A percentile compares a stretch with the other conserved stretches of the same genome.
These are phyloP conservation scores for Euproctis similis DNA, from an alignment of 2,888 invertebrate genomes.

Conservation along the genomic window DNA sequence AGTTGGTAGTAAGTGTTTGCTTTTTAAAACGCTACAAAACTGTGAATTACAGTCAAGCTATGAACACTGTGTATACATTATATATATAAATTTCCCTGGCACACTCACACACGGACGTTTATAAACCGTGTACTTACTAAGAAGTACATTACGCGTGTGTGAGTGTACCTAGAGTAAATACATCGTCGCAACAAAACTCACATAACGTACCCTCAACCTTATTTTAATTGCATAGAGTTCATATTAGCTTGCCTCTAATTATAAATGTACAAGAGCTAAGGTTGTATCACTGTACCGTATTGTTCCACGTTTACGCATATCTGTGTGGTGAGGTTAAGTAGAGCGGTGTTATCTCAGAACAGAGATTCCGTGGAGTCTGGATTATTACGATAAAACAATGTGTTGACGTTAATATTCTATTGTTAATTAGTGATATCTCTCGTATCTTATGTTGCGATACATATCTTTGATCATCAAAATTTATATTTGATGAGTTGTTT, in stretches of 20 bases:
- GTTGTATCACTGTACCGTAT: conserved; percentile 71
- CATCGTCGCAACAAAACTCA: conserved; percentile 27
- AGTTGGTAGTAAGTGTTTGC: conserved; percentile 53
- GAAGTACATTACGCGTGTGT: conserved; percentile 41
- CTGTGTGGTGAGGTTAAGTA: conserved; percentile 75
- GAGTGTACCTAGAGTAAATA: conserved; percentile 50
- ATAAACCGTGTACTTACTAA: conserved; percentile 36
- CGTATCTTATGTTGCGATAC: no score
- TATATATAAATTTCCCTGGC: conserved; percentile 68
- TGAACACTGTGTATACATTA: conserved; percentile 60
- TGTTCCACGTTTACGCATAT: conserved; percentile 73
- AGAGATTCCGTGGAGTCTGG: conserved; percentile 65
- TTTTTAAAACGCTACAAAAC: conserved; percentile 64
- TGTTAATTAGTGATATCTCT: conserved; percentile 1
- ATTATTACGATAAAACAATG: conserved; percentile 45
- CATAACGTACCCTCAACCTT: conserved; percentile 26
- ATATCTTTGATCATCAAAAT: no score
- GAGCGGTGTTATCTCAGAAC: conserved; percentile 74
- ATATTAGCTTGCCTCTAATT: conserved; percentile 20
- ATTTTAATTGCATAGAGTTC: conserved; percentile 25
- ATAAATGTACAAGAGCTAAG: conserved; percentile 39
- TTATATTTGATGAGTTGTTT: no score
- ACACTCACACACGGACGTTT: conserved; percentile 59
- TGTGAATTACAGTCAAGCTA: conserved; percentile 62
- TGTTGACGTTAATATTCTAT: conserved; percentile 15